Base-by-base conservation (phyloP, 2,113 vertebrate genomes). In the Pongo abelii region DNA sequence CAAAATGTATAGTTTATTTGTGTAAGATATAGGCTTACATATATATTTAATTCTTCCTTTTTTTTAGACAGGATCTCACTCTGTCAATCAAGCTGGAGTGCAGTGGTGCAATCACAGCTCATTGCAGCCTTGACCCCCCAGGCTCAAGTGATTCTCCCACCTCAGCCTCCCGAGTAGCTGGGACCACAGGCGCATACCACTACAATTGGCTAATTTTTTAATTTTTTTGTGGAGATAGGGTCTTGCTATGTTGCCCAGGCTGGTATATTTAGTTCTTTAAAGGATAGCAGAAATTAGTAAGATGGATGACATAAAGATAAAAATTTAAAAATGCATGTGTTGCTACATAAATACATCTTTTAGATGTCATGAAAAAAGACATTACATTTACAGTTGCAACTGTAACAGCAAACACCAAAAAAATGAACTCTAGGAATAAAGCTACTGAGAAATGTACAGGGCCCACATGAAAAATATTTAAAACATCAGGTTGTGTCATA, bases 251-350 rank as follows among this genome's bases (percentile, higher is more conserved):
- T 64, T 32, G 61, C 61, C 61, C 61, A 64, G 61, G 61, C 12
- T 64, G 61, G 27, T 64, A 11, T 32, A 70, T 80, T 86, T 92
- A 78, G 67, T 75, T 13, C 48, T 91, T 83, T 84, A n/a, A 89
- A 81, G 86, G 84, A 78, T 78, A 86, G 7, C 38, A 90, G 79
- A 92, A 96, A 64, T 94, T 7, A 83, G 40, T 69, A 92, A 70
- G 32, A 80, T 20, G 7, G 16, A 57, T 48, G 48, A 89, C 14
- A 38, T 3, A 89, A 94, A 88, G 84, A 40, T 32, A 35, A 83
- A 86, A 77, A 35, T 59, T 30, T 2, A 38, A 83, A 70, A 70
- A 59, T 43, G 1, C 3, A 77, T 78, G 12, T 59, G 1, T 74
- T 72, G 1, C 32, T 84, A 74, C 4, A 85, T 50, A 89, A 83